Evolutionary conservation across 2,113 vertebrate genomes (phyloP).

Genomic region (Caretta caretta): DNA sequence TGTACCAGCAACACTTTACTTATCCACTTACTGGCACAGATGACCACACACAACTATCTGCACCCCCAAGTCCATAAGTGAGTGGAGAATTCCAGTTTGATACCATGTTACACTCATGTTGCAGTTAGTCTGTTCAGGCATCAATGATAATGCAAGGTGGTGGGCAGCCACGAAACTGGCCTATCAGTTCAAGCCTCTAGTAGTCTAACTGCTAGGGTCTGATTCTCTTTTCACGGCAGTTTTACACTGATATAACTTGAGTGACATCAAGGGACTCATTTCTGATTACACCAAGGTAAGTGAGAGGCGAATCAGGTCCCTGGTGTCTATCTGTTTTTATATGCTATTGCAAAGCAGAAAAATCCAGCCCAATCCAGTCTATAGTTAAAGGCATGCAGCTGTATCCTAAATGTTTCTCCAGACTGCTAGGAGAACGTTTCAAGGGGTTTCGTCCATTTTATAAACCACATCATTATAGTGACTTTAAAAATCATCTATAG

Average conservation of each 20-base stretch:
- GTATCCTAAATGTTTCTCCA: slow-evolving; percentile 2
- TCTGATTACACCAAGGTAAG: not conserved
- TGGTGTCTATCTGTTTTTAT: not conserved
- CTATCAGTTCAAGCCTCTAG: not conserved
- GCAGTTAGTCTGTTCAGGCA: rapidly evolving
- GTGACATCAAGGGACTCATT: not conserved
- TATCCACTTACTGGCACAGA: not conserved
- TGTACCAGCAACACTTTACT: not conserved
- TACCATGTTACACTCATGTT: not conserved
- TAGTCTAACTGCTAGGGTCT: not conserved
- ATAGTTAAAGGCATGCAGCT: not conserved
- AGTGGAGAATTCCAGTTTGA: not conserved
- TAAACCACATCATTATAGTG: not conserved
- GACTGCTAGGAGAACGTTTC: not conserved
- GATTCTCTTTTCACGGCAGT: not conserved
- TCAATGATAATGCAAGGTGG: not conserved
- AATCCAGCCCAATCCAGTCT: not conserved
- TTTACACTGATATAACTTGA: not conserved
- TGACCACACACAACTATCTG: not conserved
- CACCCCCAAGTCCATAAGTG: not conserved
- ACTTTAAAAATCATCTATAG: not conserved
- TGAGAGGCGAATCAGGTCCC: not conserved
- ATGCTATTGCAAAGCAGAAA: not conserved
- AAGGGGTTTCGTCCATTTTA: not conserved
- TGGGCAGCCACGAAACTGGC: not conserved